phyloP scores from a whole-genome alignment of 2,797 vertebrate species.

The Salarias fasciatus region DNA sequence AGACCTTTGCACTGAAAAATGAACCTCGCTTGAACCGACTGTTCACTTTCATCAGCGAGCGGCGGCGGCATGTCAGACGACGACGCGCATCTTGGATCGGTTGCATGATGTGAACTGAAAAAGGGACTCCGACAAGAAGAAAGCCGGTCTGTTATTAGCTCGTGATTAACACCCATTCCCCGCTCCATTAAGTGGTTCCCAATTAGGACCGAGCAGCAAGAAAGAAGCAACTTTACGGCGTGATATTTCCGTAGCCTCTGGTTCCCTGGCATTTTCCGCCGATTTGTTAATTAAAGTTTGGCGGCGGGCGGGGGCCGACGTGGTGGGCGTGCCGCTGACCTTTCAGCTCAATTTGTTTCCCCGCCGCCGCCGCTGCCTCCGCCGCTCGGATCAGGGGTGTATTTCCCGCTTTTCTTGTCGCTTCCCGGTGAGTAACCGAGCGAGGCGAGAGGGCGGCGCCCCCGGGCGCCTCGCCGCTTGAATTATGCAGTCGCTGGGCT shows the following conservation, averaged over 20 bases:
- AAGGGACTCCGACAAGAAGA: constrained; percentile 5
- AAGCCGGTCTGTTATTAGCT: constrained; percentile 32
- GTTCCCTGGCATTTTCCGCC: constrained; percentile 68
- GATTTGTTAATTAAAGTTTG: constrained; percentile 77
- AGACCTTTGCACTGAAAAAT: no score
- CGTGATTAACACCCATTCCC: constrained; percentile 53
- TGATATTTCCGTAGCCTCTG: constrained; percentile 72
- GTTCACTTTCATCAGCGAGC: no score
- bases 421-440: constrained; percentile 53
- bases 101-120: background rate
- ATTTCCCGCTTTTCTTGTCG: constrained; percentile 51
- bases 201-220: constrained; percentile 51
- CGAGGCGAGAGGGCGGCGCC: constrained; percentile 51
- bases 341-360: constrained; percentile 78
- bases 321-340: constrained; percentile 60
- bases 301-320: constrained; percentile 19
- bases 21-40: no score
- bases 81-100: background rate
- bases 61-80: no score
- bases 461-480: constrained; percentile 39
- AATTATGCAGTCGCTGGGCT: constrained; percentile 57
- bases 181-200: constrained; percentile 50
- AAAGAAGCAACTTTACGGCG: constrained; percentile 48
- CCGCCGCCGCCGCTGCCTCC: constrained; percentile 29
- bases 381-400: constrained; percentile 33